Percentiles rank a stretch among this genome's conserved stretches.
phyloP scores from a whole-genome alignment of 2,113 vertebrate species.

The Pomatostomus ruficeps region DNA sequence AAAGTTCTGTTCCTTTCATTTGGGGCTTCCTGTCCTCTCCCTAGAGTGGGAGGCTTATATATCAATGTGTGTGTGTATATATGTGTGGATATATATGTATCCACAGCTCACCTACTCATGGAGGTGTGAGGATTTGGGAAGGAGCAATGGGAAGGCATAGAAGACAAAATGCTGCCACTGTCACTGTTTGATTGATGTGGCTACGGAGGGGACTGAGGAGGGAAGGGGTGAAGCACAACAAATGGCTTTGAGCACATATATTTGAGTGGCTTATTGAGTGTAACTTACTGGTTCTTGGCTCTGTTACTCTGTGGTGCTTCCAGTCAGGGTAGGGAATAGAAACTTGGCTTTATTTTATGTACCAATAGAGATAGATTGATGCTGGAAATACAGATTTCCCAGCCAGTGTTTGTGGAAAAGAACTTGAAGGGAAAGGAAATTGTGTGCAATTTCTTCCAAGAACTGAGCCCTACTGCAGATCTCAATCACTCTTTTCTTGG shows the following conservation, averaged over 20 bases:
- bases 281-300: background rate
- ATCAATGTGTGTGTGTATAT: rapidly evolving
- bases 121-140: background rate
- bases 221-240: background rate
- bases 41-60: background rate
- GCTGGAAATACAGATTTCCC: background rate
- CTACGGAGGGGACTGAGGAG: background rate
- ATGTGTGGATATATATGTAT: no score
- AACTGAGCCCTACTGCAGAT: background rate
- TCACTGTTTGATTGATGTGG: background rate
- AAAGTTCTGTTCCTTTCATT: background rate
- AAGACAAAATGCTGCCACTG: background rate
- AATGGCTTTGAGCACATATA: background rate
- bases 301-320: background rate
- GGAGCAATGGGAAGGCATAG: background rate
- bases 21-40: background rate
- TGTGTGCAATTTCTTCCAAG: background rate
- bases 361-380: background rate
- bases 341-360: background rate
- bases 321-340: background rate
- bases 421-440: background rate
- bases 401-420: background rate
- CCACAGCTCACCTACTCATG: background rate
- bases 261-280: background rate
- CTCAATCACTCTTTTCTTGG: background rate